phyloP scores from a whole-genome alignment of 2,797 vertebrate species.

The Sebastes matsubarae region DNA sequence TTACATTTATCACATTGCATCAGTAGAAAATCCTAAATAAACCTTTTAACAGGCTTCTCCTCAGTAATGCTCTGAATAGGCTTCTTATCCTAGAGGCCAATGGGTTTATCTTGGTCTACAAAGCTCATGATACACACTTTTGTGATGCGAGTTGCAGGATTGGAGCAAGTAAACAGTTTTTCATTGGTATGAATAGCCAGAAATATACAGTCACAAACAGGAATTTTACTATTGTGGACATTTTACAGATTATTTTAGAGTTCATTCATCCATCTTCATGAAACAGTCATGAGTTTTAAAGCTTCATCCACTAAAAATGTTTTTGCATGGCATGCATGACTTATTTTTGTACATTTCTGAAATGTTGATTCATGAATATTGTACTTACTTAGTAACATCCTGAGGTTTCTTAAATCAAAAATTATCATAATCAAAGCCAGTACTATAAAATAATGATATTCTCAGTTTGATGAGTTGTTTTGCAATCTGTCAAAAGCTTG shows the following conservation, averaged over 20 bases:
- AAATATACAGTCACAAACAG: slow-evolving; percentile 2
- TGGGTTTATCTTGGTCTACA: slow-evolving; percentile 59
- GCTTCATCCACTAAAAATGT: not conserved
- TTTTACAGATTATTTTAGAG: not conserved
- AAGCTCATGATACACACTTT: slow-evolving; percentile 37
- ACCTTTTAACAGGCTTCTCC: slow-evolving; percentile 62
- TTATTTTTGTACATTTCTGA: not conserved
- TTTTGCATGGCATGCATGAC: not conserved
- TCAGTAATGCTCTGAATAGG: slow-evolving; percentile 57
- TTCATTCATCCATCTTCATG: not conserved
- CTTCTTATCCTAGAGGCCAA: slow-evolving; percentile 50
- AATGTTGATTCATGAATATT: slow-evolving; percentile 4
- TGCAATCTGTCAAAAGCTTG: not conserved
- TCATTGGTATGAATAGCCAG: slow-evolving; percentile 2
- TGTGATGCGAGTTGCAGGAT: slow-evolving; percentile 3
- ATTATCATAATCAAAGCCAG: not conserved
- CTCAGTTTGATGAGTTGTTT: not conserved
- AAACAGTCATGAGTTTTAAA: not conserved
- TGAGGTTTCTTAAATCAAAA: not conserved
- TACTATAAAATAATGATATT: not conserved
- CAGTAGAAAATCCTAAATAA: slow-evolving; percentile 66
- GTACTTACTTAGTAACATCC: not conserved
- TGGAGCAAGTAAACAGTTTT: slow-evolving; percentile 25
- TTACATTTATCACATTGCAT: slow-evolving; percentile 60
- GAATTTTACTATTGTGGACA: not conserved